Percentiles rank a stretch among this genome's conserved stretches.
phyloP scores from a whole-genome alignment of 2,113 vertebrate genomes.

The Hystrix brachyura region DNA sequence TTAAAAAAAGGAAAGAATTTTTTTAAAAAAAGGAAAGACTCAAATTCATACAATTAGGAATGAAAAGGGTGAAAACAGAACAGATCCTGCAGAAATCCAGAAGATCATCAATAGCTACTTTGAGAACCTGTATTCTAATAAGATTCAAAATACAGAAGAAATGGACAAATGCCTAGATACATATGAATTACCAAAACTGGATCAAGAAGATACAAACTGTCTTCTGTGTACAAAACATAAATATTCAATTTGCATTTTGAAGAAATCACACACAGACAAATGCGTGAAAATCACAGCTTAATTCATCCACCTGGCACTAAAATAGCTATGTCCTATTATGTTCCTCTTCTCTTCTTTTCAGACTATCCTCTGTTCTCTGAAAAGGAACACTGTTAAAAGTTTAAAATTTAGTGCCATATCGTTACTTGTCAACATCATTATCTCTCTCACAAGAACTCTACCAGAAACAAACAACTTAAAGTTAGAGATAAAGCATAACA shows the following conservation, averaged over 20 bases:
- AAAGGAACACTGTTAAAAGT: background rate
- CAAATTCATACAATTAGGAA: no score
- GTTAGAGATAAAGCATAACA: background rate
- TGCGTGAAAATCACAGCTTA: background rate
- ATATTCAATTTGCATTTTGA: background rate
- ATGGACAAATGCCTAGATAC: no score
- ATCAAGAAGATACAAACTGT: no score
- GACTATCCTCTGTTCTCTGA: background rate
- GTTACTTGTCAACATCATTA: background rate
- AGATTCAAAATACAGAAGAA: no score
- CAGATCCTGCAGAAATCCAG: no score
- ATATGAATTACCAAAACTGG: no score
- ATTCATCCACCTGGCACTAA: background rate
- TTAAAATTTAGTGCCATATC: background rate
- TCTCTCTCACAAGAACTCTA: background rate
- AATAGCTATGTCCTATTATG: background rate
- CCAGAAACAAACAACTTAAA: background rate
- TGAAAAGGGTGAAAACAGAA: no score
- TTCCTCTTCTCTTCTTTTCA: background rate
- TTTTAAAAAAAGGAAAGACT: no score
- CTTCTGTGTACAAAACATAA: background rate
- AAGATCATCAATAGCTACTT: no score
- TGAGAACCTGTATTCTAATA: no score
- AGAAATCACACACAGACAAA: background rate
- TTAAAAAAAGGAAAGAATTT: no score